Base-by-base conservation (phyloP, 1,140 invertebrate species). In the Hyles euphorbiae region DNA sequence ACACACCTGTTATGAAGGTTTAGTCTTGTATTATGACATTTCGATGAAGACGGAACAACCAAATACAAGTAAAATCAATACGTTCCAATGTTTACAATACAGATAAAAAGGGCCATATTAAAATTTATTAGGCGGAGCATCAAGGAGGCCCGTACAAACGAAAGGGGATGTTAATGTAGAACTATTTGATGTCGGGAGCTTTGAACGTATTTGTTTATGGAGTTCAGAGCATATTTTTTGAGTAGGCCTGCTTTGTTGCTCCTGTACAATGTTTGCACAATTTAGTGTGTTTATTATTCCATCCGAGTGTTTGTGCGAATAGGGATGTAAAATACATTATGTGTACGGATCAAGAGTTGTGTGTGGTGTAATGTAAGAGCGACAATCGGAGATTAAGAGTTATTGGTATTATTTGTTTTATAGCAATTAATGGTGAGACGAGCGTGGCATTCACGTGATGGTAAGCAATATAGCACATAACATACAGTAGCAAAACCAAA, bases 151-250 rank as follows among this genome's bases (percentile, higher is more conserved):
- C 72, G 73, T 74, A 44, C 40, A 80, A 70, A 74, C 71, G 56
- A 63, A 63, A 63, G 65, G 78, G 72, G 71, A 76, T 74, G 75
- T 77, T 78, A 76, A 73, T 74, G 61, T 74, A 59, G 67, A 72
- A 75, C 69, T 81, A 83, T 84, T 82, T 81, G 78, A 82, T 84
- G 68, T 73, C 60, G 54, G 72, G 68, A 60, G 61, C 64, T 63
- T 63, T 70, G 66, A 66, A 60, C 46, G 45, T 65, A 72, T 77
- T 76, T 79, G 72, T 81, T 81, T 81, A 78, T 73, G 56, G 55
- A 63, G 56, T 65, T 66, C 61, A 59, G 58, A 61, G 61, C 58
- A 60, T 67, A 70, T 64, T 72, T 76, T 65, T 61, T 55, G 58
- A 65, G 60, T 48, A 67, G 61, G 48, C 46, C 44, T 50, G 55